A percentile compares a stretch with the other conserved stretches of the same genome.
These are phyloP conservation scores for Apteryx mantelli DNA, from an alignment of 2,113 vertebrate species.

Conservation along the genomic window DNA sequence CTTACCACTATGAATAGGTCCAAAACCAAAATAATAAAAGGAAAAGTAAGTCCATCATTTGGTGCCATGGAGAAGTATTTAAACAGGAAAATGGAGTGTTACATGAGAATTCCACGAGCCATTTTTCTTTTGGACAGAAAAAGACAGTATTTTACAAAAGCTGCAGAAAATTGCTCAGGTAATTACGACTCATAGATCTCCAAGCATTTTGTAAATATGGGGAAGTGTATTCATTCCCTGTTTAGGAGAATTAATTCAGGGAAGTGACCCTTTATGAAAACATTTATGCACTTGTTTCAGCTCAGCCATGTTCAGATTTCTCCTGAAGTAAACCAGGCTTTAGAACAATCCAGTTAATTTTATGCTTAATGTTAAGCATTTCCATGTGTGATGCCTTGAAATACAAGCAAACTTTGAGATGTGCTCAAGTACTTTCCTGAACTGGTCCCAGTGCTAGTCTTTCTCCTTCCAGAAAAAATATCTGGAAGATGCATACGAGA, in stretches of 20 bases:
- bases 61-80: not conserved
- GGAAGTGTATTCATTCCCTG: not conserved
- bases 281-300: slow-evolving; percentile 30
- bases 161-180: not conserved
- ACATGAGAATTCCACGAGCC: not conserved
- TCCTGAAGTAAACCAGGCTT: not conserved
- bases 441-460: not conserved
- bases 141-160: not conserved
- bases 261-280: not conserved
- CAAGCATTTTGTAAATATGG: not conserved
- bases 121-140: not conserved
- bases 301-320: slow-evolving; percentile 6
- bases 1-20: not conserved
- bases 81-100: not conserved
- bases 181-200: not conserved
- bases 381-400: slow-evolving; percentile 32
- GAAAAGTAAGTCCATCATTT: not conserved
- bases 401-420: not conserved
- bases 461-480: slow-evolving; percentile 16
- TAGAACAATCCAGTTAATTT: slow-evolving; percentile 34
- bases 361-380: not conserved
- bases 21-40: not conserved
- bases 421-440: not conserved
- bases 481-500: not conserved
- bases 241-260: not conserved